Percentiles rank a stretch among this genome's conserved stretches.
Conservation (phyloP, 2,113 vertebrate species). For the Notechis scutatus region DNA sequence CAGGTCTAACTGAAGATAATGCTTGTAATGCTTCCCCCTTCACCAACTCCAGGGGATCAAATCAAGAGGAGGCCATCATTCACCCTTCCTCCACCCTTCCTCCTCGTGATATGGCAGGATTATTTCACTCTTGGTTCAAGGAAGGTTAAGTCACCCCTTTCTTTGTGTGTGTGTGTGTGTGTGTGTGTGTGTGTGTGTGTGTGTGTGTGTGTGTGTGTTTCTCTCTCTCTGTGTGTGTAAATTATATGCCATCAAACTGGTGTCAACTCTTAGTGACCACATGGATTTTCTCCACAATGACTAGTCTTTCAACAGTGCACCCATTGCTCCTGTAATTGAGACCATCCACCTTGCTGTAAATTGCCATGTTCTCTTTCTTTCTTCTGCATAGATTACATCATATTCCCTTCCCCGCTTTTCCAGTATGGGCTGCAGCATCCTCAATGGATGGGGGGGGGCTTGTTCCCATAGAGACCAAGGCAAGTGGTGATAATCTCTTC, state of each 20-base stretch:
- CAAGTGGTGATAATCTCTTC: not conserved
- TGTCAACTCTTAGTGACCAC: not conserved
- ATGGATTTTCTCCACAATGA: not conserved
- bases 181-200: too few relatives aligned
- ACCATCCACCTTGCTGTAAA: not conserved
- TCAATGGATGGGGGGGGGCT: not conserved
- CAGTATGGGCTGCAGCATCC: not conserved
- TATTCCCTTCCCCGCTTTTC: not conserved
- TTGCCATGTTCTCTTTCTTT: not conserved
- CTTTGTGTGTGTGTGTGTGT: not conserved
- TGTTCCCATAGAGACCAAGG: not conserved
- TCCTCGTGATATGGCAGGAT: not conserved
- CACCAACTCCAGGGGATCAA: not conserved
- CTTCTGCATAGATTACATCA: not conserved
- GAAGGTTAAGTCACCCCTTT: not conserved
- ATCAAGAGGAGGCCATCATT: not conserved
- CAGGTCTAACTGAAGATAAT: constrained; percentile 24
- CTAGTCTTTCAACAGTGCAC: not conserved
- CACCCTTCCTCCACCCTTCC: not conserved
- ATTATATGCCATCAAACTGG: not conserved
- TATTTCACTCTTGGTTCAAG: not conserved
- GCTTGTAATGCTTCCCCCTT: not conserved
- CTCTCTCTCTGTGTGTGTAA: not conserved
- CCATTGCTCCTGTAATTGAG: not conserved
- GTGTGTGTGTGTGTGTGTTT: too few relatives aligned